A percentile compares a stretch with the other conserved stretches of the same genome.
These are phyloP conservation scores for Alitta virens DNA, from an alignment of 2,888 invertebrate species.

Conservation along the genomic window DNA sequence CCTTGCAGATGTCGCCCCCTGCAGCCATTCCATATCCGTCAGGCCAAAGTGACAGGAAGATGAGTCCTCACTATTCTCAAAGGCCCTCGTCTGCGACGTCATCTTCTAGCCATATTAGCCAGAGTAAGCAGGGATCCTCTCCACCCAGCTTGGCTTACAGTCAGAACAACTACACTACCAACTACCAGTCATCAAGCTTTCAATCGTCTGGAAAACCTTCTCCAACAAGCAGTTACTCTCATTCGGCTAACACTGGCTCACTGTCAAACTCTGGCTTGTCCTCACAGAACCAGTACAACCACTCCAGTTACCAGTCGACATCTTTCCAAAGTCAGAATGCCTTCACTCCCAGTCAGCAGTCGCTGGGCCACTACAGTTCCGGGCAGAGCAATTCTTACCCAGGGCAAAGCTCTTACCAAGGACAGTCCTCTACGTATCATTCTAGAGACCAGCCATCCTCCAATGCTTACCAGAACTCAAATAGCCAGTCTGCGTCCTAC, in stretches of 20 bases:
- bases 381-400: constrained; percentile 35
- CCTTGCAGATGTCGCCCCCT: constrained; percentile 27
- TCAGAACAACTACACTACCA: constrained; percentile 17
- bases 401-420: constrained; percentile 14
- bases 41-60: constrained; percentile 41
- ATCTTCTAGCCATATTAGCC: constrained; percentile 2
- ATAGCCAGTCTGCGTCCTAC: constrained; percentile 18
- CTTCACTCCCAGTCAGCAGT: constrained; percentile 29
- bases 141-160: constrained; percentile 22
- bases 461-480: constrained; percentile 8
- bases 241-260: constrained; percentile 20
- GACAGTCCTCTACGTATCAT: constrained; percentile 21
- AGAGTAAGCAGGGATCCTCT: constrained; percentile 4
- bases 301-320: constrained; percentile 31
- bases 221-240: constrained; percentile 27
- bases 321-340: constrained; percentile 42
- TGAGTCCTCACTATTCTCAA: constrained; percentile 33
- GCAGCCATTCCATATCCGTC: constrained; percentile 45
- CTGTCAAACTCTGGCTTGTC: not conserved
- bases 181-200: constrained; percentile 24
- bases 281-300: constrained; percentile 16
- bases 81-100: not conserved
- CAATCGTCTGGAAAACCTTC: constrained; percentile 32
- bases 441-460: constrained; percentile 24
- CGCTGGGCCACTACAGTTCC: too few species aligned